Conservation (phyloP, 2,113 vertebrate genomes). For the Corythornis vintsioides region DNA sequence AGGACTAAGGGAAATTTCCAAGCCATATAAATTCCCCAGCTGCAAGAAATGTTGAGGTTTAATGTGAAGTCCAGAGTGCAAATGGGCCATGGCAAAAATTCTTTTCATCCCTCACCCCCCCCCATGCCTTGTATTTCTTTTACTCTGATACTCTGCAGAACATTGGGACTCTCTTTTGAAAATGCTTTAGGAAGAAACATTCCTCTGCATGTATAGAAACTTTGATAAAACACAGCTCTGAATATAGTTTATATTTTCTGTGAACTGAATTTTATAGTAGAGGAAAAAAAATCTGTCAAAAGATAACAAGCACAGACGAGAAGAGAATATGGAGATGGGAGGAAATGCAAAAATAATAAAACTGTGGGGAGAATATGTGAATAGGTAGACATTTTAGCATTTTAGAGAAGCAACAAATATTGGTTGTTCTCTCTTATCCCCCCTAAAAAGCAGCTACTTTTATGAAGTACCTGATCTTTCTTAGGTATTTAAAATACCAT, state of each 20-base stretch:
- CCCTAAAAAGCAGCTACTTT: background rate
- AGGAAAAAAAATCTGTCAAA: background rate
- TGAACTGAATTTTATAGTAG: background rate
- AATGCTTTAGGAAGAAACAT: background rate
- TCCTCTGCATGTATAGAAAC: background rate
- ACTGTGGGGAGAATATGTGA: background rate
- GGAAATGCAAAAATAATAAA: background rate
- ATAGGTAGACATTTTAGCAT: background rate
- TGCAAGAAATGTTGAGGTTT: background rate
- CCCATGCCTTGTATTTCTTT: background rate
- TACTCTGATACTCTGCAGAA: background rate
- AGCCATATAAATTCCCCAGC: fast-evolving
- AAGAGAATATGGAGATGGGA: background rate
- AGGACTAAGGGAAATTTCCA: background rate
- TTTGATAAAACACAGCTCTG: background rate
- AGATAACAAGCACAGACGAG: background rate
- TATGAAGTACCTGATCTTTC: background rate
- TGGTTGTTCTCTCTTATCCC: fast-evolving
- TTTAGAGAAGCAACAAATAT: background rate
- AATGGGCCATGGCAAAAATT: background rate
- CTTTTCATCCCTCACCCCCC: background rate
- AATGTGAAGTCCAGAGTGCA: fast-evolving
- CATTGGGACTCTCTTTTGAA: background rate
- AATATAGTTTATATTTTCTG: background rate
- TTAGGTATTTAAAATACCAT: background rate